Evolutionary conservation across 1,140 invertebrate species (phyloP).

Genomic region (Limonius californicus): DNA sequence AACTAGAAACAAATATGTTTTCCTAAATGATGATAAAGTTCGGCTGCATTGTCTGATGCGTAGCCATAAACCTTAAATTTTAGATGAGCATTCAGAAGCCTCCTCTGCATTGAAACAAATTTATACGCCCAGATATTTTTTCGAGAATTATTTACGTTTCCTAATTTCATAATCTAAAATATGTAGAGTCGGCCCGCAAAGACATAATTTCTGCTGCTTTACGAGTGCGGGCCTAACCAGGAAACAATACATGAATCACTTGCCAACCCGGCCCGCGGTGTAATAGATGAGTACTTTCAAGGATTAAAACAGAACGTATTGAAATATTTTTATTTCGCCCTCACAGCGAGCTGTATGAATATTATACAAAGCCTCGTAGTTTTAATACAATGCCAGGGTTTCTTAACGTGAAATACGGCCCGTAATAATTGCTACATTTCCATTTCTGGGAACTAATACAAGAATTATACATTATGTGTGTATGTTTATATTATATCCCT

Average conservation of each 20-base stretch:
- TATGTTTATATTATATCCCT: too few relatives aligned
- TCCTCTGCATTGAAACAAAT: background rate
- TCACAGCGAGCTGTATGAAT: conserved; percentile 25
- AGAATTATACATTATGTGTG: too few relatives aligned
- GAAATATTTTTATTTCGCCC: conserved; percentile 43
- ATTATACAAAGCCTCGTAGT: conserved; percentile 32
- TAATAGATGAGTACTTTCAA: conserved; percentile 46
- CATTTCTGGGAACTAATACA: background rate
- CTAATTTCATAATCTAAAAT: conserved; percentile 15
- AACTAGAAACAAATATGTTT: too few relatives aligned
- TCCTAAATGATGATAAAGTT: too few relatives aligned
- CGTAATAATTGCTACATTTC: conserved; percentile 19
- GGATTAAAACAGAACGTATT: conserved; percentile 46
- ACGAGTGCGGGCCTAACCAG: conserved; percentile 42
- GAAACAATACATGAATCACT: conserved; percentile 48
- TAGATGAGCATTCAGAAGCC: background rate
- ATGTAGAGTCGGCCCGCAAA: conserved; percentile 25
- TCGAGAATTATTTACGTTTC: conserved; percentile 9
- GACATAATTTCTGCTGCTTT: conserved; percentile 46
- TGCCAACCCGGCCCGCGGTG: conserved; percentile 31
- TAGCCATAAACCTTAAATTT: background rate
- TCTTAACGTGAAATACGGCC: conserved; percentile 21
- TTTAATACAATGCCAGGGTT: conserved; percentile 28
- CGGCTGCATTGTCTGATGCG: too few relatives aligned
- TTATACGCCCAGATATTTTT: conserved; percentile 7